Base-by-base conservation (phyloP, 2,888 invertebrate species). In the Dicyrtoma fusca region DNA sequence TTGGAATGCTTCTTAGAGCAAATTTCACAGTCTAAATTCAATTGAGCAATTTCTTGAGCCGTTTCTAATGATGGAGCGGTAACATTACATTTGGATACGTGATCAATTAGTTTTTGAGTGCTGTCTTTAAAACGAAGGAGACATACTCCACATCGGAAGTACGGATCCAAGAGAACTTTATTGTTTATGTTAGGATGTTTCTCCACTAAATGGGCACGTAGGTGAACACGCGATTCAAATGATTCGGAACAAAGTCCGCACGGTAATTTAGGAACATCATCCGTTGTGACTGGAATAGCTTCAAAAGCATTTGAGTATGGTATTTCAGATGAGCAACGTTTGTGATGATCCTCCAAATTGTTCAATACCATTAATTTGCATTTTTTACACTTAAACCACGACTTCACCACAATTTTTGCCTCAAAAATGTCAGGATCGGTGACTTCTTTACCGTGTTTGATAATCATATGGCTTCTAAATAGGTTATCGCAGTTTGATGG, bases 401-500 rank as follows among this genome's bases (percentile, higher is more conserved):
- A 53, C 5, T 64, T 64, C 0, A 71, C 66, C 49, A 57, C 45
- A 26, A 72, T 71, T 59, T 72, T 70, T 13, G 62, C 55, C 6
- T 59, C 17, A 13, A 34, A 19, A 17, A 72, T 59, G 13, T 69
- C 72, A 17, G 51, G 55, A 8, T 74, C 72, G 1, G 69, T 69
- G 8, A 74, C 68, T 65, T 75, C 73, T 1, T 64, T 70, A 5
- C 21, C 25, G 47, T 75, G 75, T 14, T 75, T 69, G 11, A 71
- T 63, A 49, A 74, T 72, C 72, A 74, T 73, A 44, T 75, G 75
- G 55, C 51, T 66, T 57, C 75, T 45, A 47, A 65, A 75, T 25
- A 69, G 44, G 14, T 62, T 61, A 59, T 72, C 70, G 55, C 53
- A 61, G 13, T 53, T 49, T 4, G 64, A 61, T 11, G 75, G 74